Base-by-base conservation (phyloP, 2,797 vertebrate genomes). In the Gephyroberyx darwinii region DNA sequence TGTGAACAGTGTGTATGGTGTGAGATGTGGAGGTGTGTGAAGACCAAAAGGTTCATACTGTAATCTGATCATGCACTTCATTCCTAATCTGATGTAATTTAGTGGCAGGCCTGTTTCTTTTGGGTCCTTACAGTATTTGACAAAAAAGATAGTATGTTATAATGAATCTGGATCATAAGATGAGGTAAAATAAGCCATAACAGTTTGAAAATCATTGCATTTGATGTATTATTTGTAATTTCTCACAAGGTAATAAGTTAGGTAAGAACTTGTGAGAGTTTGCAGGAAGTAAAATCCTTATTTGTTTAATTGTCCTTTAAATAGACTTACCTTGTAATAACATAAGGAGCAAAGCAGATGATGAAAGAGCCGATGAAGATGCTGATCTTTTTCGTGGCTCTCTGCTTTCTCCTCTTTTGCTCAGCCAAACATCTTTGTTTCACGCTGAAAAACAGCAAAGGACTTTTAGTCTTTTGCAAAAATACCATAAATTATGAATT, bases 311-410 rank as follows among this genome's bases (percentile, higher is more conserved):
- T 7, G 35, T 6, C 30, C 45, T 12, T 67, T 7, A 57, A 16
- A 13, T 55, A 1, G 61, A 88, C 93, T 91, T 86, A 96, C 94
- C 94, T 94, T 78, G 95, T 96, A 71, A 95, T 93, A 64, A 95
- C 94, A 78, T 95, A 95, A 58, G 95, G 95, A 82, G 94, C 95
- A 76, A 96, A 96, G 90, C 94, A 95, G 89, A 96, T 72, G 83
- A 95, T 88, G 72, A 96, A 96, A 0, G 96, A 95, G 54, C 95
- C 94, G 68, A 94, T 96, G 88, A 96, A 96, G 91, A 96, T 93
- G 92, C 95, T 95, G 84, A 95, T 96, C 92, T 96, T 95, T 90
- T 95, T 94, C 1, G 94, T 94, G 53, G 94, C 95, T 64, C 94
- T 87, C 84, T 93, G 94, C 82, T 92, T 86, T 76, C 93, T 92